Percentiles rank a stretch among this genome's conserved stretches.
Evolutionary conservation across 2,113 vertebrate species (phyloP).

Genomic region (Elaphurus davidianus): DNA sequence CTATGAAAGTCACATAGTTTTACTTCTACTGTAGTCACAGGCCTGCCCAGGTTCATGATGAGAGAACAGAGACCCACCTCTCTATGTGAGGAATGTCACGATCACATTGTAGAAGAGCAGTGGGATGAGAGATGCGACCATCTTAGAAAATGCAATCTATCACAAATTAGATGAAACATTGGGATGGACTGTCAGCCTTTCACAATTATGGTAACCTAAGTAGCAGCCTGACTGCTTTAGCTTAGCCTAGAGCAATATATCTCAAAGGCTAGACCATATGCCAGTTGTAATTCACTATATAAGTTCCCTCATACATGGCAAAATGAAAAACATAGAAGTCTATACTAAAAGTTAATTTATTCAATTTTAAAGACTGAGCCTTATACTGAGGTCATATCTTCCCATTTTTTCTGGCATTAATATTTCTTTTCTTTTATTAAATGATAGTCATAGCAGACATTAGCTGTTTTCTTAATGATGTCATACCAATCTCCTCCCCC

Average conservation of each 20-base stretch:
- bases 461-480: background rate
- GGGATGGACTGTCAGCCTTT: background rate
- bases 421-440: background rate
- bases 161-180: background rate
- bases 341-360: background rate
- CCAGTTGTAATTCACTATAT: background rate
- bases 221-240: background rate
- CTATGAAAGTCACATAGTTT: background rate
- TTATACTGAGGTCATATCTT: background rate
- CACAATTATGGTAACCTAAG: background rate
- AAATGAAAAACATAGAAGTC: background rate
- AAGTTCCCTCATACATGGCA: background rate
- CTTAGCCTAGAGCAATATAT: background rate
- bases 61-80: background rate
- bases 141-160: background rate
- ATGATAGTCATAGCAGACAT: background rate
- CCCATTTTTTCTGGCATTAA: background rate
- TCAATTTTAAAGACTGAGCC: background rate
- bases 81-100: background rate
- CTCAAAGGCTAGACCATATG: background rate
- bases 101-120: background rate
- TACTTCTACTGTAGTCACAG: background rate
- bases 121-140: background rate
- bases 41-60: background rate
- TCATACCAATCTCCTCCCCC: background rate